Evolutionary conservation across 2,797 vertebrate species (phyloP).

Genomic region (Poeciliopsis paucimaculata): DNA sequence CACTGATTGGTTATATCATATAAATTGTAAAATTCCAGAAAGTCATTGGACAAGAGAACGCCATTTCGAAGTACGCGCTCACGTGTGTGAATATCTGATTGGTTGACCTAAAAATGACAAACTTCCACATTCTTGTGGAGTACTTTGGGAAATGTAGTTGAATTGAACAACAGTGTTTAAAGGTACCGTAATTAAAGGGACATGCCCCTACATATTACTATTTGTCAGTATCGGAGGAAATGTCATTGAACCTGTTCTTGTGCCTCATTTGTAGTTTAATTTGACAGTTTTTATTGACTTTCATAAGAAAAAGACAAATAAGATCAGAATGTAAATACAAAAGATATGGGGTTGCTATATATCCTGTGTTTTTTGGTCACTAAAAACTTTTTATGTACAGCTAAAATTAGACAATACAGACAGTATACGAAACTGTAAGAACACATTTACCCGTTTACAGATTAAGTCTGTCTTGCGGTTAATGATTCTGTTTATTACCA

Average conservation of each 20-base stretch:
- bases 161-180: constrained; percentile 61
- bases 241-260: not conserved
- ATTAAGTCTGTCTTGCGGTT: not conserved
- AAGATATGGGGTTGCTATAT: not conserved
- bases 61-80: constrained; percentile 85
- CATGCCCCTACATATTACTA: not conserved
- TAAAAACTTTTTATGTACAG: not conserved
- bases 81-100: constrained; percentile 39
- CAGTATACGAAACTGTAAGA: not conserved
- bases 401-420: not conserved
- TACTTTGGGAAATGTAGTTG: constrained; percentile 70
- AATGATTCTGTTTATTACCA: not conserved
- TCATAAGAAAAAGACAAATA: no score
- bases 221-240: not conserved
- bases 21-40: constrained; percentile 46
- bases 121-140: constrained; percentile 3
- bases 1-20: constrained; percentile 60
- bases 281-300: not conserved
- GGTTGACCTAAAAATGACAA: constrained; percentile 62
- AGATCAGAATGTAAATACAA: not conserved
- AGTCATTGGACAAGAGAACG: constrained; percentile 69
- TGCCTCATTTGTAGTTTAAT: not conserved
- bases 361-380: not conserved
- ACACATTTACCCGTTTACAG: not conserved
- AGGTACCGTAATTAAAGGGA: constrained; percentile 73